These are phyloP conservation scores for Alentia gelatinosa DNA, from an alignment of 2,888 invertebrate genomes.

Conservation along the genomic window DNA sequence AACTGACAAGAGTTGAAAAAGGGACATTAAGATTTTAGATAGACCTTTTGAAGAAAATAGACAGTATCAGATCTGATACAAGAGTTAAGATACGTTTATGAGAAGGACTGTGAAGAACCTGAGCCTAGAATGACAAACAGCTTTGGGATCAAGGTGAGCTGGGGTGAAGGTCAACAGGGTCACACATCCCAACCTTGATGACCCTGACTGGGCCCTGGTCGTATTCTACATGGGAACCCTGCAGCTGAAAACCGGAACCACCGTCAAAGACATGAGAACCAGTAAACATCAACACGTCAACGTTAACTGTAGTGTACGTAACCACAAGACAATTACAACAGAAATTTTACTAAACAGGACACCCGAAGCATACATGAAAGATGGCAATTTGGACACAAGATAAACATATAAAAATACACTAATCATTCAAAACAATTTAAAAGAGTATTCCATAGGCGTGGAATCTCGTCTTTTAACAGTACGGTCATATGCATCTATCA, in stretches of 20 bases:
- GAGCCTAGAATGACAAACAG: background rate
- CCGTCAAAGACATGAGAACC: background rate
- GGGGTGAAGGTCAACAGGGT: constrained; percentile 15
- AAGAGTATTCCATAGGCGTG: too few relatives aligned
- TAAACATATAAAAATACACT: too few relatives aligned
- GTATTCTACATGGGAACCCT: constrained; percentile 51
- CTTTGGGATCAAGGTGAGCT: background rate
- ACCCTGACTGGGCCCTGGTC: constrained; percentile 50
- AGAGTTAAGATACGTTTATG: background rate
- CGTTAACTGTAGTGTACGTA: too few relatives aligned
- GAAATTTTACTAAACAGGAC: too few relatives aligned
- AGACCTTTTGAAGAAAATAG: background rate
- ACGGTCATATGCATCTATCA: too few relatives aligned
- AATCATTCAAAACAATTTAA: too few relatives aligned
- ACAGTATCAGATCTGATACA: background rate
- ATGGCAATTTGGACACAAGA: too few relatives aligned
- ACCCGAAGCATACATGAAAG: too few relatives aligned
- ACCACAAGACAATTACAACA: too few relatives aligned
- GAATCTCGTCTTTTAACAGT: too few relatives aligned
- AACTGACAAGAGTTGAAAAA: too few relatives aligned
- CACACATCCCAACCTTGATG: constrained; percentile 48
- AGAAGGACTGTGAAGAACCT: background rate
- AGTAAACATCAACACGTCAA: background rate
- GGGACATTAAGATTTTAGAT: background rate
- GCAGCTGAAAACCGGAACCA: constrained; percentile 41